Percentiles rank a stretch among this genome's conserved stretches.
Evolutionary conservation across 2,888 invertebrate genomes (phyloP).

Genomic region (Tipula vernalis): DNA sequence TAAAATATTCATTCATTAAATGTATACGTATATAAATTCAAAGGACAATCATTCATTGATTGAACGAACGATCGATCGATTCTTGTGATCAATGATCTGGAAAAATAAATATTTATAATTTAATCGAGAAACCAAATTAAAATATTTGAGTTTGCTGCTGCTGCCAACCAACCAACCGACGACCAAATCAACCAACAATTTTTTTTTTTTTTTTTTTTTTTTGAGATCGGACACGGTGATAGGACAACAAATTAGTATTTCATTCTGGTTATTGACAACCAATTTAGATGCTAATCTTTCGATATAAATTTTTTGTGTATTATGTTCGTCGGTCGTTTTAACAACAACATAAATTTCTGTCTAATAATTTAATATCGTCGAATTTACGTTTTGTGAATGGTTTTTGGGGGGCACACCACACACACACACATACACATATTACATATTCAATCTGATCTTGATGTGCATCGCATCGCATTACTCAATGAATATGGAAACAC

Average conservation of each 20-base stretch:
- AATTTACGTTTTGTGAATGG: neutral
- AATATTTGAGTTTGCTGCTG: neutral
- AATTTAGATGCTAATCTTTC: conserved; percentile 7
- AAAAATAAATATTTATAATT: neutral
- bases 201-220: neutral
- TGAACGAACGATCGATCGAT: neutral
- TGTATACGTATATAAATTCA: neutral
- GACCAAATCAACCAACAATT: neutral
- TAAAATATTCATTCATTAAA: neutral
- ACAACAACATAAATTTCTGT: neutral
- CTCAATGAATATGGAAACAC: neutral
- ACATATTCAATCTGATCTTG: neutral
- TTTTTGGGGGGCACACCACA: neutral
- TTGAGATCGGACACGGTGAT: conserved; percentile 7
- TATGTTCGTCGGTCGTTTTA: neutral
- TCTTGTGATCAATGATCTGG: neutral
- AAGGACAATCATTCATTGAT: neutral
- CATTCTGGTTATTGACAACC: conserved; percentile 7
- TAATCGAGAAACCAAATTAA: neutral
- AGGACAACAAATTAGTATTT: conserved; percentile 8
- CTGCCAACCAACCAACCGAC: neutral
- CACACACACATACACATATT: neutral
- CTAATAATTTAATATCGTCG: neutral
- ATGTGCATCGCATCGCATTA: neutral
- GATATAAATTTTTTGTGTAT: neutral